Evolutionary conservation across 1,140 invertebrate genomes (phyloP).

Genomic region (Lepidurus packardi): DNA sequence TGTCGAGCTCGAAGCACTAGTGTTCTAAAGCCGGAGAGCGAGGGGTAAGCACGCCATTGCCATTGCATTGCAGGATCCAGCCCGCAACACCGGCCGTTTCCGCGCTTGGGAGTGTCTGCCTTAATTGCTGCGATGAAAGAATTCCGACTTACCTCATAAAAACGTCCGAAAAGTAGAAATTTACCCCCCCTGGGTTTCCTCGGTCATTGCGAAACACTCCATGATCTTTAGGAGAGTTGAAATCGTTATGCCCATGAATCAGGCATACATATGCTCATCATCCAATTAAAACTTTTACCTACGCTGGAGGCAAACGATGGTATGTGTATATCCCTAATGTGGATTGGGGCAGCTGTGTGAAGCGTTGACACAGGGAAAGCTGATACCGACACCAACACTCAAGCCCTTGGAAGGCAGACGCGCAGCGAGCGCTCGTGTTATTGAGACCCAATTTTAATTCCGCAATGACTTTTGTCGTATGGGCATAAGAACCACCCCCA

Average conservation of each 20-base stretch:
- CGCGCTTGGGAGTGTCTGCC: not conserved
- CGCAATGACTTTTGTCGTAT: constrained; percentile 14
- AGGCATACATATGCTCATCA: too few relatives aligned
- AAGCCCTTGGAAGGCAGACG: not conserved
- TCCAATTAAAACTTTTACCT: too few relatives aligned
- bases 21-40: too few relatives aligned
- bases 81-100: too few relatives aligned
- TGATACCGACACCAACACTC: not conserved
- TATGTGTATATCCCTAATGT: not conserved
- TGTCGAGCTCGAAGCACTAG: not conserved
- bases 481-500: not conserved
- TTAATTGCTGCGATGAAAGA: constrained; percentile 1
- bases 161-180: not conserved
- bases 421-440: not conserved
- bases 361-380: not conserved
- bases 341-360: not conserved
- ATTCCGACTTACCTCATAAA: not conserved
- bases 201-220: too few relatives aligned
- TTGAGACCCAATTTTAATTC: constrained; percentile 8
- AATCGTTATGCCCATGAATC: too few relatives aligned
- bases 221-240: too few relatives aligned
- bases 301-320: not conserved
- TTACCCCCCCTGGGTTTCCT: too few relatives aligned
- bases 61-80: too few relatives aligned
- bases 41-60: too few relatives aligned